Evolutionary conservation across 2,113 vertebrate genomes (phyloP).

Genomic region (Pongo abelii): DNA sequence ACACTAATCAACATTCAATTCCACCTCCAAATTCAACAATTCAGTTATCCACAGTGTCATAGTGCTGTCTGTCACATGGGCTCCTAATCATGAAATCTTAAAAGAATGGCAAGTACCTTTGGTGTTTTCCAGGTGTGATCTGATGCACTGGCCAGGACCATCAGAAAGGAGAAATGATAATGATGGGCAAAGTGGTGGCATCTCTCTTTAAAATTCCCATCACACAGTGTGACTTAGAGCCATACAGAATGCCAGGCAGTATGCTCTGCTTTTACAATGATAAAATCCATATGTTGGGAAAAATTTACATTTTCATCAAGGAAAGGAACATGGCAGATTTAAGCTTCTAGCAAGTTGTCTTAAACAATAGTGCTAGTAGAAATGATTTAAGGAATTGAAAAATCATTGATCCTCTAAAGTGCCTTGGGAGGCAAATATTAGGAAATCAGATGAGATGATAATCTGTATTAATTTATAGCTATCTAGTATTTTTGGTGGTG

Average conservation of each 20-base stretch:
- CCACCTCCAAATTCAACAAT: constrained; percentile 54
- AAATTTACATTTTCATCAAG: constrained; percentile 70
- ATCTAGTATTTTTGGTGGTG: constrained; percentile 28
- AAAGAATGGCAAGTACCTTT: constrained; percentile 55
- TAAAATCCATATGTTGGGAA: constrained; percentile 61
- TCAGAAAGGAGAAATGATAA: constrained; percentile 58
- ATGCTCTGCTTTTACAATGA: constrained; percentile 48
- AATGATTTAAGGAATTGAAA: constrained; percentile 60
- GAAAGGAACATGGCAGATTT: constrained; percentile 49
- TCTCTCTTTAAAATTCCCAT: constrained; percentile 63
- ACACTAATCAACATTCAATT: constrained; percentile 68
- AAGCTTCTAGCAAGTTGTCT: constrained; percentile 46
- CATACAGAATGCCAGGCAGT: constrained; percentile 21
- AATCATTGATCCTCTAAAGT: constrained; percentile 30
- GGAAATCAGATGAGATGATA: constrained; percentile 43
- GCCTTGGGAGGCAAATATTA: constrained; percentile 24
- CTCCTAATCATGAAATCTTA: constrained; percentile 67
- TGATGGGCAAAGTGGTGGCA: constrained; percentile 35
- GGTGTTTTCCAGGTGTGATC: constrained; percentile 17
- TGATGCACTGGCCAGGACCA: not conserved
- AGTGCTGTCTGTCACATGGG: constrained; percentile 51
- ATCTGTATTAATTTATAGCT: constrained; percentile 58
- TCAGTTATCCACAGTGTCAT: constrained; percentile 57
- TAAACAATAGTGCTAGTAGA: constrained; percentile 44
- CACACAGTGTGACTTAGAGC: constrained; percentile 18